Base-by-base conservation (phyloP, 2,113 vertebrate genomes). In the Phylloscopus trochilus region DNA sequence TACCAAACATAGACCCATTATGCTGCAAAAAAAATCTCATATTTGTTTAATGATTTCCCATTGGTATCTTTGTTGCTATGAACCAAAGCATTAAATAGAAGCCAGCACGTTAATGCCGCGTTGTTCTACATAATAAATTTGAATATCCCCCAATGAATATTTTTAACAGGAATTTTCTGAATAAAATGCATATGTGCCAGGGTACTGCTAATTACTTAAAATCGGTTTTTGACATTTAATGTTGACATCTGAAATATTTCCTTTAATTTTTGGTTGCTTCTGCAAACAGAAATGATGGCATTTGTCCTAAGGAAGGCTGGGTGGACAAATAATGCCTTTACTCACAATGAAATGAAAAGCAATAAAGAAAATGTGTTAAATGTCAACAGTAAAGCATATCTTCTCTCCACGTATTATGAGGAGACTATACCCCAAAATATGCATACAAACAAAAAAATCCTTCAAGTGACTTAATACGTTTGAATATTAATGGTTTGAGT, bases 1-100 rank as follows among this genome's bases (percentile, higher is more conserved):
- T 95, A 91, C 82, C 53, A 87, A 89, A 92, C 49, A 33, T 44
- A 78, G 87, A 56, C 56, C 86, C 58, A 87, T 95, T 95, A 94
- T 95, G 58, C 92, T 24, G 90, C 86, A 94, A 93, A 97, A 97
- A 97, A 96, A 94, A 90, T 87, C 5, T 22, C 76, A 10, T 95
- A 94, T 96, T 97, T 94, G 93, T 92, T 95, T 95, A 96, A 95
- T 94, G 95, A 97, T 97, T 96, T 97, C 96, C 95, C 94, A 95
- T 96, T 93, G 94, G 95, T 95, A 87, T 96, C 95, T 96, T 94
- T 96, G 94, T 96, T 96, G 95, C 94, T 97, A 96, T 89, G 92
- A 96, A 51, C 93, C 92, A 97, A 96, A 95, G 86, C 86, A 89
- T 94, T 96, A 97, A 97, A 87, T 62, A 92, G 94, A 92, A 96